Percentiles rank a stretch among this genome's conserved stretches.
Evolutionary conservation across 2,888 invertebrate species (phyloP).

Genomic region (Thumatha senex): DNA sequence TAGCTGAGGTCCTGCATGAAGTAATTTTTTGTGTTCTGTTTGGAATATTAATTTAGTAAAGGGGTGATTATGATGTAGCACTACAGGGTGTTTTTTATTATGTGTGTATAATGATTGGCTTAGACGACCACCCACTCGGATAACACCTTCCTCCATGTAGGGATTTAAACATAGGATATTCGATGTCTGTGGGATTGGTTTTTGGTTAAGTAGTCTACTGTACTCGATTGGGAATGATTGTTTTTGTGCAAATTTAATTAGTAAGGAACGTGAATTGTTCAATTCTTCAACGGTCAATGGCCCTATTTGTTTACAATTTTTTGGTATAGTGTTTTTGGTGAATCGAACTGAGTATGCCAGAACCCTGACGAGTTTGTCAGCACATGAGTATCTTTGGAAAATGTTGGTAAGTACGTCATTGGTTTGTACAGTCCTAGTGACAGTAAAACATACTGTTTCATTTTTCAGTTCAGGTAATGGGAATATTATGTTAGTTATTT

Average conservation of each 20-base stretch:
- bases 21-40: not conserved
- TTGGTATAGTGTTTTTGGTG: too few species aligned
- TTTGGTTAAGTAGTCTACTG: not conserved
- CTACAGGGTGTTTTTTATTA: not conserved
- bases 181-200: not conserved
- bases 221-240: not conserved
- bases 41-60: not conserved
- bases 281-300: too few species aligned
- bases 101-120: not conserved
- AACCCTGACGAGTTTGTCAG: too few species aligned
- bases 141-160: too few species aligned
- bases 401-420: too few species aligned
- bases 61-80: not conserved
- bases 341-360: too few species aligned
- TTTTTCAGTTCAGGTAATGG: not conserved
- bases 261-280: not conserved
- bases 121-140: not conserved
- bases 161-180: not conserved
- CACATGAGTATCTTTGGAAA: too few species aligned
- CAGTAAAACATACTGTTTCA: not conserved
- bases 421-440: not conserved
- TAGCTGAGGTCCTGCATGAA: not conserved
- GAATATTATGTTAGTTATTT: not conserved
- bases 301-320: too few species aligned
- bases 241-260: not conserved